Percentiles rank a stretch among this genome's conserved stretches.
phyloP scores from a whole-genome alignment of 2,797 vertebrate genomes.

The Pangasius krempfi region DNA sequence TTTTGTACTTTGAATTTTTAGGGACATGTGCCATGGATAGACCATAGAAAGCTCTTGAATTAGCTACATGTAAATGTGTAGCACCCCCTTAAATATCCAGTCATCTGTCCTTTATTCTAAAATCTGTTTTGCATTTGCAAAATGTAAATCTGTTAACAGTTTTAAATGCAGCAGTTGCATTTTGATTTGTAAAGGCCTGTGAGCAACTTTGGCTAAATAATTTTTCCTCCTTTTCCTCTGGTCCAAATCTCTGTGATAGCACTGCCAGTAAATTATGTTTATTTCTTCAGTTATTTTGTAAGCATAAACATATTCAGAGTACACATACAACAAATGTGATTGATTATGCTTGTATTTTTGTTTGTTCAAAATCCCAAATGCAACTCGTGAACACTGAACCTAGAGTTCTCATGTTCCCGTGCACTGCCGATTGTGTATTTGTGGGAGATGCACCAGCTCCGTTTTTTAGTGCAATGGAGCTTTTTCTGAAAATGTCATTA shows the following conservation, averaged over 20 bases:
- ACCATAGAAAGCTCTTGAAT: not conserved
- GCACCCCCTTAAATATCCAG: slow-evolving; percentile 7
- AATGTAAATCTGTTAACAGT: slow-evolving; percentile 37
- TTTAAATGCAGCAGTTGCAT: slow-evolving; percentile 22
- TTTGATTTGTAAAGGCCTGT: slow-evolving; percentile 45
- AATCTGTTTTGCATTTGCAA: slow-evolving; percentile 33
- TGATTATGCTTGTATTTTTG: slow-evolving; percentile 62
- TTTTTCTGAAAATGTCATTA: slow-evolving; percentile 84
- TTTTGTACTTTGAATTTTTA: not conserved
- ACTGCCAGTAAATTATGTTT: slow-evolving; percentile 66
- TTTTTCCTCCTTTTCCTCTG: slow-evolving; percentile 47
- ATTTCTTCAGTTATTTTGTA: slow-evolving; percentile 70
- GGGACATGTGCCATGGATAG: not conserved
- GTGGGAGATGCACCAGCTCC: slow-evolving; percentile 63
- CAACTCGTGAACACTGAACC: slow-evolving; percentile 29
- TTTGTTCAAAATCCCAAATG: slow-evolving; percentile 59
- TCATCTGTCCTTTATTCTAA: slow-evolving; percentile 3
- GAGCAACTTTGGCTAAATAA: slow-evolving; percentile 41
- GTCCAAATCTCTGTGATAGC: slow-evolving; percentile 35
- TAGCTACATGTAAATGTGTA: not conserved
- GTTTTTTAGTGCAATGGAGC: slow-evolving; percentile 59
- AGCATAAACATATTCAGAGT: slow-evolving; percentile 55
- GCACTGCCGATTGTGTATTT: slow-evolving; percentile 48
- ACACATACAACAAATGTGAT: slow-evolving; percentile 64
- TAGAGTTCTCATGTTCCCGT: slow-evolving; percentile 38